Percentiles rank a stretch among this genome's conserved stretches.
Conservation (phyloP, 2,888 invertebrate genomes). For the Aspidapion aeneum region DNA sequence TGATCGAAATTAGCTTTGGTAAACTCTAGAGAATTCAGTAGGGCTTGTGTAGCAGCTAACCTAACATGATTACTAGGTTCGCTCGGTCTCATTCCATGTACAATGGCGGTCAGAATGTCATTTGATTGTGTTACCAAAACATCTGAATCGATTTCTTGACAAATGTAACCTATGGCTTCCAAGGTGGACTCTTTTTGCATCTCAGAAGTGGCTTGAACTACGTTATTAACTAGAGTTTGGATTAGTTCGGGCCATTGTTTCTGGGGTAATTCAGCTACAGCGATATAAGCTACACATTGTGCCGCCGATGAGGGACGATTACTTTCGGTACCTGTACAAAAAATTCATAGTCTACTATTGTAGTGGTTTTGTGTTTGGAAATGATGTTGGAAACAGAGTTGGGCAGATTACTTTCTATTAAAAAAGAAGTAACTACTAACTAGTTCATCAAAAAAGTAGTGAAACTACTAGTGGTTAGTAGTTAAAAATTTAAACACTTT, state of each 20-base stretch:
- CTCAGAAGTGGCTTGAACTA: slow-evolving; percentile 83
- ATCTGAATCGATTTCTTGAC: slow-evolving; percentile 96
- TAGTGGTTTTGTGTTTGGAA: neutral
- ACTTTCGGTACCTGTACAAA: slow-evolving; percentile 78
- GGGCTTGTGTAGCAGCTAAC: slow-evolving; percentile 93
- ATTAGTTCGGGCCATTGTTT: slow-evolving; percentile 93
- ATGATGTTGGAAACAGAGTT: neutral
- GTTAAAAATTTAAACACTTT: too few relatives aligned
- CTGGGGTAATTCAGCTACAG: slow-evolving; percentile 91
- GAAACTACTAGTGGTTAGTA: too few relatives aligned
- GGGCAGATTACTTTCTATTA: neutral
- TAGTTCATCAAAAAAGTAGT: neutral
- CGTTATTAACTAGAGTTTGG: slow-evolving; percentile 81
- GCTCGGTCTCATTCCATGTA: slow-evolving; percentile 89
- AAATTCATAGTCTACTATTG: slow-evolving; percentile 12
- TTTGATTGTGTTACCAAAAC: slow-evolving; percentile 91
- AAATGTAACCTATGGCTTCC: slow-evolving; percentile 95
- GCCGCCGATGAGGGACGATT: slow-evolving; percentile 95
- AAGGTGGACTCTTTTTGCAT: slow-evolving; percentile 94
- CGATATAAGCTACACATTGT: slow-evolving; percentile 98
- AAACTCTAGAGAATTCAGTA: slow-evolving; percentile 96
- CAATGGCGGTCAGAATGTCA: slow-evolving; percentile 96
- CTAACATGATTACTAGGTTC: slow-evolving; percentile 93
- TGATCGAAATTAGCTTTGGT: slow-evolving; percentile 98
- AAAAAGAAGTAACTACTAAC: neutral